These are phyloP conservation scores for Pygmarrhopalites habei DNA, from an alignment of 1,140 invertebrate species.

Conservation along the genomic window DNA sequence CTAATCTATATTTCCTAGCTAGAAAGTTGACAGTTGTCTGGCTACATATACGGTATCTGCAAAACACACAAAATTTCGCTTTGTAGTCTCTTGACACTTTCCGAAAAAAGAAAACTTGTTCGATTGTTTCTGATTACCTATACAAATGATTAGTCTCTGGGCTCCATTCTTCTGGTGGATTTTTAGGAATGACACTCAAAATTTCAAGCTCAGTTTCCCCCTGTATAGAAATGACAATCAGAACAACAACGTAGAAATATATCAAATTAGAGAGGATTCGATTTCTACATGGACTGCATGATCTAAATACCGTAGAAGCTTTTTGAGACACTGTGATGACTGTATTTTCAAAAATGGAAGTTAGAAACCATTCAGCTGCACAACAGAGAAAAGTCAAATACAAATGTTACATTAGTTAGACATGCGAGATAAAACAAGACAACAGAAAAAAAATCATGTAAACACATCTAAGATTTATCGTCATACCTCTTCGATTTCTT, in stretches of 20 bases:
- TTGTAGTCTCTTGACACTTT: neutral
- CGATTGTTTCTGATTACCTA: constrained; percentile 43
- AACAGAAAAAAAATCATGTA: too few species aligned
- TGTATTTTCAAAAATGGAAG: neutral
- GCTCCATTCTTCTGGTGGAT: constrained; percentile 48
- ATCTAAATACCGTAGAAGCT: neutral
- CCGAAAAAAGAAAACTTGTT: neutral
- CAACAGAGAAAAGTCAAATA: constrained; percentile 43
- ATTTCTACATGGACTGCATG: neutral
- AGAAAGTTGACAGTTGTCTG: constrained; percentile 50
- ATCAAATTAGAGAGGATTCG: neutral
- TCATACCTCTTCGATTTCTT: constrained; percentile 62
- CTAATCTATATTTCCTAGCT: constrained; percentile 57
- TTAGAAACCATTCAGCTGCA: too few species aligned
- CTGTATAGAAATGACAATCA: constrained; percentile 2
- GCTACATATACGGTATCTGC: constrained; percentile 40
- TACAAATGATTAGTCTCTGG: constrained; percentile 50
- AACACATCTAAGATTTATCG: too few species aligned
- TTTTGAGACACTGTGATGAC: neutral
- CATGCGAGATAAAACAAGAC: constrained; percentile 65
- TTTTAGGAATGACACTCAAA: constrained; percentile 56
- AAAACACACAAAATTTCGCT: constrained; percentile 7
- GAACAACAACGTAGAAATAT: too few species aligned
- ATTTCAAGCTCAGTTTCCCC: constrained; percentile 52
- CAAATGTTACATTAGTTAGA: constrained; percentile 56